phyloP scores from a whole-genome alignment of 2,113 vertebrate species.

The Callocephalon fimbriatum region DNA sequence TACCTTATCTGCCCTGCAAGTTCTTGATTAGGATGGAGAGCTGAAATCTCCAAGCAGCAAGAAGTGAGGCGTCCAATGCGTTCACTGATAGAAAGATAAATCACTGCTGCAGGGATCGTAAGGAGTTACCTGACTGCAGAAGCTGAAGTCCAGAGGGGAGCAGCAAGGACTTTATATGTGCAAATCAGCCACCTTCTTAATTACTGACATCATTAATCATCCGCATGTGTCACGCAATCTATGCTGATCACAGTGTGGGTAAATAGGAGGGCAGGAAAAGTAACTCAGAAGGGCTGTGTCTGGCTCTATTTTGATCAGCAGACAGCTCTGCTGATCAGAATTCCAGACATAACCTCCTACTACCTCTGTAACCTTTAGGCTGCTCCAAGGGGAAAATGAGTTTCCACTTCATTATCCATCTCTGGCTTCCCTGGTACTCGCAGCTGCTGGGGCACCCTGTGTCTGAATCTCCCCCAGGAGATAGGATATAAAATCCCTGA shows the following conservation, averaged over 20 bases:
- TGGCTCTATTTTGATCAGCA: not conserved
- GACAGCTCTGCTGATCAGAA: not conserved
- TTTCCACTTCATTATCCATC: not conserved
- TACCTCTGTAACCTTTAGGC: not conserved
- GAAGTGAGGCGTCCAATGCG: not conserved
- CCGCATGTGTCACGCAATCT: fast-evolving
- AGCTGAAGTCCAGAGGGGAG: not conserved
- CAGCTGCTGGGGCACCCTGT: not conserved
- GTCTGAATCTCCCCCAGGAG: not conserved
- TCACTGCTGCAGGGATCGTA: not conserved
- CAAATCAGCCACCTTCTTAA: conserved; percentile 2
- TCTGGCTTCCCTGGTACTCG: not conserved
- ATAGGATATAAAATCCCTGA: not conserved
- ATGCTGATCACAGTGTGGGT: not conserved
- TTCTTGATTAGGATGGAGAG: not conserved
- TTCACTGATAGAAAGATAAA: conserved; percentile 8
- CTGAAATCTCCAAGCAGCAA: not conserved
- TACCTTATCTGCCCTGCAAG: not conserved
- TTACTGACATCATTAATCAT: conserved; percentile 11
- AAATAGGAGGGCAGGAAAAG: not conserved
- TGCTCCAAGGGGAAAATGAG: not conserved
- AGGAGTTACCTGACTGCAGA: not conserved
- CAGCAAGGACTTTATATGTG: not conserved
- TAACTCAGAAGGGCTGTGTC: not conserved
- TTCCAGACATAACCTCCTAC: not conserved